phyloP scores from a whole-genome alignment of 2,797 vertebrate species.

The Champsocephalus esox region DNA sequence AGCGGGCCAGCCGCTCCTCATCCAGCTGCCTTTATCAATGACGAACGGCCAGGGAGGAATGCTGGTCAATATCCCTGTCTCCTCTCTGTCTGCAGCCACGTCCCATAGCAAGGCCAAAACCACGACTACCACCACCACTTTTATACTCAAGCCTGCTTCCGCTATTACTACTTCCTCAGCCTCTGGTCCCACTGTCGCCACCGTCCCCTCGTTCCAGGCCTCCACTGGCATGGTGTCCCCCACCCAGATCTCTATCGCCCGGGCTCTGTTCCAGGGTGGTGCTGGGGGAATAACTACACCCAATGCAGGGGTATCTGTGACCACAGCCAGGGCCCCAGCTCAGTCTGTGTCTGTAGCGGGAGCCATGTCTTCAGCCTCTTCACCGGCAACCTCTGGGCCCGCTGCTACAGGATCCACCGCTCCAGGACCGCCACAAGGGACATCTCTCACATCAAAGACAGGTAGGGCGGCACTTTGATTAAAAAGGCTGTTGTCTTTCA shows the following conservation, averaged over 20 bases:
- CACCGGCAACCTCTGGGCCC: conserved; percentile 81
- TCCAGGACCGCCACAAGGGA: conserved; percentile 81
- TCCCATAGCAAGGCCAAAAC: conserved; percentile 83
- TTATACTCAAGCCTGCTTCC: conserved; percentile 80
- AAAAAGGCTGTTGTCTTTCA: background rate
- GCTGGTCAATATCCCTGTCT: conserved; percentile 83
- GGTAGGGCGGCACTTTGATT: conserved; percentile 61
- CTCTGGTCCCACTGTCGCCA: conserved; percentile 46
- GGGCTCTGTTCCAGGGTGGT: conserved; percentile 83
- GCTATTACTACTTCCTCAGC: conserved; percentile 56
- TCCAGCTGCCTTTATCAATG: conserved; percentile 85
- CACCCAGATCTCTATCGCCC: conserved; percentile 78
- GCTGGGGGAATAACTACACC: conserved; percentile 81
- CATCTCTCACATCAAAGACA: conserved; percentile 85
- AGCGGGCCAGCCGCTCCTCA: conserved; percentile 87
- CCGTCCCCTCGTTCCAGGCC: conserved; percentile 71
- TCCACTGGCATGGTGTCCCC: conserved; percentile 68
- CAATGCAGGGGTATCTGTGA: conserved; percentile 82
- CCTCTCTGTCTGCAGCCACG: conserved; percentile 79
- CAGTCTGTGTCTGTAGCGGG: conserved; percentile 83
- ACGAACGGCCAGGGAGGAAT: conserved; percentile 81
- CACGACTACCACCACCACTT: conserved; percentile 79
- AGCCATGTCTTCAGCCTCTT: conserved; percentile 81
- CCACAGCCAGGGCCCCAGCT: conserved; percentile 79
- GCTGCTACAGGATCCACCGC: conserved; percentile 85